Percentiles rank a stretch among this genome's conserved stretches.
phyloP scores from a whole-genome alignment of 2,797 vertebrate genomes.

The Sciaenops ocellatus region DNA sequence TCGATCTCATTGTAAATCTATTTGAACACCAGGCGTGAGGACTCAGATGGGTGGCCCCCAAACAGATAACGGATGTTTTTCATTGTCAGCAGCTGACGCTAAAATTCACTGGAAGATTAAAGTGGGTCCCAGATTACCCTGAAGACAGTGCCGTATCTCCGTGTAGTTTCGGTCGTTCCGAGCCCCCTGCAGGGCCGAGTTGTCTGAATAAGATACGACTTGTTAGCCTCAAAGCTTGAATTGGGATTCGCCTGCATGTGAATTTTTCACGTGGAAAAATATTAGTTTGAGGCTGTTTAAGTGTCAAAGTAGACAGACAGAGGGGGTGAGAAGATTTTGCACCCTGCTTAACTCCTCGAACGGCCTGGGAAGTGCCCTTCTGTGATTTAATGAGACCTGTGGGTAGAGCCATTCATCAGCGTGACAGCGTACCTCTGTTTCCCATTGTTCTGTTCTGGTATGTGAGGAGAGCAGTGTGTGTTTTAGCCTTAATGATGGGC shows the following conservation, averaged over 20 bases:
- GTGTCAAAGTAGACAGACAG: conserved; percentile 65
- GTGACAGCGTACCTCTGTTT: conserved; percentile 78
- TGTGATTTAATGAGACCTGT: conserved; percentile 83
- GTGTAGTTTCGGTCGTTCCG: conserved; percentile 47
- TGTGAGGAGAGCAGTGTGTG: conserved; percentile 70
- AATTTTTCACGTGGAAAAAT: conserved; percentile 48
- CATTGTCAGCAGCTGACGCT: conserved; percentile 57
- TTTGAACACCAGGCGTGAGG: conserved; percentile 15
- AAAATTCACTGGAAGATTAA: conserved; percentile 57
- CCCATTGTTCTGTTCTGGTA: conserved; percentile 79
- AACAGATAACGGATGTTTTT: conserved; percentile 39
- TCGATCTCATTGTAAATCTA: neutral
- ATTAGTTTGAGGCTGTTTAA: conserved; percentile 60
- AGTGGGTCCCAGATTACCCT: conserved; percentile 62
- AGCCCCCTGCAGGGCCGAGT: conserved; percentile 45
- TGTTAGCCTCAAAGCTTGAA: conserved; percentile 57
- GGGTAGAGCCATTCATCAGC: conserved; percentile 81
- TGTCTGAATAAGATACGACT: conserved; percentile 63
- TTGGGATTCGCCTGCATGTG: conserved; percentile 64
- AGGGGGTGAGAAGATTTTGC: conserved; percentile 52
- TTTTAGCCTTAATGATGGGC: conserved; percentile 78
- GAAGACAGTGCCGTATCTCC: conserved; percentile 52
- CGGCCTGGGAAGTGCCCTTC: conserved; percentile 74
- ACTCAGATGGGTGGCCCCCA: conserved; percentile 29
- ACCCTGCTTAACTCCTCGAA: conserved; percentile 65